Evolutionary conservation across 2,888 invertebrate species (phyloP).

Genomic region (Eupithecia centaureata): DNA sequence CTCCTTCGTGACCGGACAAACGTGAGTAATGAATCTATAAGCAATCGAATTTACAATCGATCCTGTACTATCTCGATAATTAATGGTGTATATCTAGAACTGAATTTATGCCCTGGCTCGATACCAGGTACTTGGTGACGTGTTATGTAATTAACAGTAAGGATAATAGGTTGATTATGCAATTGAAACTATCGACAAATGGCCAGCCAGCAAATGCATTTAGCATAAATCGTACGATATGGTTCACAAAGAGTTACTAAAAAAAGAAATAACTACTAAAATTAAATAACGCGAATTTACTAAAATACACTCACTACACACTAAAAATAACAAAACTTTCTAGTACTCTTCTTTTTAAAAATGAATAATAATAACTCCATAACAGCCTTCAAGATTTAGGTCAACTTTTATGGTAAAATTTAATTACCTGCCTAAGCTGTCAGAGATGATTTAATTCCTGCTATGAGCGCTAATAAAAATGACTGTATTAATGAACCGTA

Average conservation of each 20-base stretch:
- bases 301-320: too few species aligned
- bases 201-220: neutral
- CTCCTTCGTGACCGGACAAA: slow-evolving; percentile 10
- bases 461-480: slow-evolving; percentile 47
- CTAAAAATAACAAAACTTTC: neutral
- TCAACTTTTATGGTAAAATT: slow-evolving; percentile 34
- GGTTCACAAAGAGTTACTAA: neutral
- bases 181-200: neutral
- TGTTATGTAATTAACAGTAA: slow-evolving; percentile 25
- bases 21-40: slow-evolving; percentile 26
- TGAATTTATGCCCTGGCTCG: slow-evolving; percentile 35
- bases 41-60: slow-evolving; percentile 24
- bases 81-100: slow-evolving; percentile 24
- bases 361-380: neutral
- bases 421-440: slow-evolving; percentile 37
- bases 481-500: slow-evolving; percentile 38
- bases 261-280: too few species aligned
- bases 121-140: slow-evolving; percentile 5
- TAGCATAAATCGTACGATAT: neutral
- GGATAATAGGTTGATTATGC: neutral
- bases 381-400: slow-evolving; percentile 7
- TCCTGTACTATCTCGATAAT: slow-evolving; percentile 30
- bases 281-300: too few species aligned
- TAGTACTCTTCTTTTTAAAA: too few species aligned
- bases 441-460: slow-evolving; percentile 42